phyloP scores from a whole-genome alignment of 2,797 vertebrate genomes.

The Leptodactylus fallax region DNA sequence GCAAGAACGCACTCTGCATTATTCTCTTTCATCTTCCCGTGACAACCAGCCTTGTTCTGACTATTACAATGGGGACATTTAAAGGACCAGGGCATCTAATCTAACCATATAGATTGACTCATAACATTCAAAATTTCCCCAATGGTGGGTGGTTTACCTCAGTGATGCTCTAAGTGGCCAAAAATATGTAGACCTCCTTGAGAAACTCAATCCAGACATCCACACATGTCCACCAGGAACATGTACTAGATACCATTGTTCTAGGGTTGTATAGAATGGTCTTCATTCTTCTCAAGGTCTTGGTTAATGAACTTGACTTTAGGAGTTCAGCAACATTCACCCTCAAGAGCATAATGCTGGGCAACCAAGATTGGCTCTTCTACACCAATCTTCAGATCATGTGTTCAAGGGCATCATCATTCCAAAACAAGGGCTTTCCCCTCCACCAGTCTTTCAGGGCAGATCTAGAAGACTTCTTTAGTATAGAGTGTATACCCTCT shows the following conservation, averaged over 20 bases:
- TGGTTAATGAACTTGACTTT: neutral
- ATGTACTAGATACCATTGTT: neutral
- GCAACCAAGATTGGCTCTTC: neutral
- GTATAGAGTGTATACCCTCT: too few relatives aligned
- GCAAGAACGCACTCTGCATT: neutral
- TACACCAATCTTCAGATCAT: too few relatives aligned
- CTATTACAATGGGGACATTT: neutral
- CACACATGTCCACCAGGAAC: neutral
- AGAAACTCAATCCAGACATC: neutral
- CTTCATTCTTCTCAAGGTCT: too few relatives aligned
- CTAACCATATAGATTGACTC: neutral
- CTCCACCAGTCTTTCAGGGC: too few relatives aligned
- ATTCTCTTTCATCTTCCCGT: slow-evolving; percentile 26
- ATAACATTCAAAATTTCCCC: neutral
- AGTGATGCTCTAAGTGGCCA: neutral
- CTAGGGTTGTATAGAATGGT: neutral
- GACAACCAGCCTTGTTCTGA: neutral
- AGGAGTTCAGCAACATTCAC: neutral
- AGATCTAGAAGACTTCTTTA: too few relatives aligned
- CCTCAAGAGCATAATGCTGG: neutral
- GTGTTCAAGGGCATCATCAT: too few relatives aligned
- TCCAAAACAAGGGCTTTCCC: too few relatives aligned
- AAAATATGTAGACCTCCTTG: neutral
- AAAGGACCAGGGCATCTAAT: neutral
- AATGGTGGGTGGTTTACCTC: neutral